Conservation (phyloP, 2,113 vertebrate species). For the Sylvietta virens region DNA sequence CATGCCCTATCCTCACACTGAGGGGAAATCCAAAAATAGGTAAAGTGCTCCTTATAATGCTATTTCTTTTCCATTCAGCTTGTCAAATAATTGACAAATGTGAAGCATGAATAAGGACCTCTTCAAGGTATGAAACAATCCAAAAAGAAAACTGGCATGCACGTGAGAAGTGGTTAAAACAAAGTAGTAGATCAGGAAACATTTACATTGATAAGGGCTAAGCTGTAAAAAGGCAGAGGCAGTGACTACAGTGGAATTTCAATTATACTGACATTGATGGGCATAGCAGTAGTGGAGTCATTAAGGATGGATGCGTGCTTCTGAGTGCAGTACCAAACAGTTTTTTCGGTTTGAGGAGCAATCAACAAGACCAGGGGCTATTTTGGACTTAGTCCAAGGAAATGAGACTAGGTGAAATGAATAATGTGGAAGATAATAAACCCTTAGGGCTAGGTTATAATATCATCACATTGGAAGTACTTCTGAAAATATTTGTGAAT, state of each 20-base stretch:
- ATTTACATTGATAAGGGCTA: slow-evolving; percentile 20
- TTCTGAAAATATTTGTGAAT: slow-evolving; percentile 77
- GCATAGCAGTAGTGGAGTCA: slow-evolving; percentile 62
- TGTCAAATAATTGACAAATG: slow-evolving; percentile 42
- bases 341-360: slow-evolving; percentile 67
- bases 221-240: slow-evolving; percentile 57
- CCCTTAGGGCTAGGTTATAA: slow-evolving; percentile 77
- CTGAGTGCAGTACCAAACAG: slow-evolving; percentile 45
- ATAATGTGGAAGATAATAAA: slow-evolving; percentile 75
- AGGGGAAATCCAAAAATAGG: slow-evolving; percentile 25
- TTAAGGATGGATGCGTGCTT: slow-evolving; percentile 61
- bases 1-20: background rate
- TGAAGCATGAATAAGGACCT: slow-evolving; percentile 36
- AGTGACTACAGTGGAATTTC: slow-evolving; percentile 62
- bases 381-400: slow-evolving; percentile 77
- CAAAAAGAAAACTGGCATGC: background rate
- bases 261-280: slow-evolving; percentile 67
- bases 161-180: slow-evolving; percentile 14
- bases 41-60: background rate
- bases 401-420: slow-evolving; percentile 79
- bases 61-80: slow-evolving; percentile 31
- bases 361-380: slow-evolving; percentile 75
- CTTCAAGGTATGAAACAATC: slow-evolving; percentile 30
- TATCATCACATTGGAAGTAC: slow-evolving; percentile 73
- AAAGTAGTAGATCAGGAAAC: slow-evolving; percentile 18